Conservation (phyloP, 1,140 invertebrate species). For the Batillaria attramentaria region DNA sequence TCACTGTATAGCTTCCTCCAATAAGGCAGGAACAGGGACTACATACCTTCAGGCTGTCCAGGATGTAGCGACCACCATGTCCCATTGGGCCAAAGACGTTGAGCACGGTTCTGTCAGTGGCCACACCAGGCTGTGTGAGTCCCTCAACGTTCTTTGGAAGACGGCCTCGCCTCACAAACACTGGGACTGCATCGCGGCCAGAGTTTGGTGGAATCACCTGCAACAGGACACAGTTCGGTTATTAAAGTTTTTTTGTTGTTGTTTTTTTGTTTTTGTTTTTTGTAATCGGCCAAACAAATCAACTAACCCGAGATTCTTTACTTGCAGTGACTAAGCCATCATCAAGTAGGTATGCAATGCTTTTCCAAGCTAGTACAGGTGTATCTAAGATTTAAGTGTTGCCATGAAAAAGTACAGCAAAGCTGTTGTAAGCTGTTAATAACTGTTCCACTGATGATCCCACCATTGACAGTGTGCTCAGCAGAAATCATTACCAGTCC, state of each 20-base stretch:
- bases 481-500: too few relatives aligned
- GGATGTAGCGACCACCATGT: slow-evolving; percentile 77
- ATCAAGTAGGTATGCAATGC: too few relatives aligned
- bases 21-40: neutral
- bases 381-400: too few relatives aligned
- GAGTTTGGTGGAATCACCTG: slow-evolving; percentile 66
- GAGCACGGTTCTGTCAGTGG: slow-evolving; percentile 77
- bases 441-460: too few relatives aligned
- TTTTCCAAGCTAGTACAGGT: too few relatives aligned
- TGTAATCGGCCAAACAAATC: neutral
- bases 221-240: neutral
- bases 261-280: neutral
- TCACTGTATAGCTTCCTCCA: neutral
- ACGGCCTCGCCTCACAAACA: slow-evolving; percentile 67
- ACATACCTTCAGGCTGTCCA: slow-evolving; percentile 71
- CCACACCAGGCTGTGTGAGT: slow-evolving; percentile 77
- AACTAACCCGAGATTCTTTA: neutral
- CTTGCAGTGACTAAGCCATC: too few relatives aligned
- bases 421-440: too few relatives aligned
- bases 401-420: too few relatives aligned
- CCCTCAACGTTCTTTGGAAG: slow-evolving; percentile 69
- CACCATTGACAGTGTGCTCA: too few relatives aligned
- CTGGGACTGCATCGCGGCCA: slow-evolving; percentile 69
- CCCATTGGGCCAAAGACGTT: slow-evolving; percentile 80
- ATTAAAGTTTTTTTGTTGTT: neutral